A percentile compares a stretch with the other conserved stretches of the same genome.
phyloP scores from a whole-genome alignment of 1,140 invertebrate species.

The Drosophila pallidifrons region DNA sequence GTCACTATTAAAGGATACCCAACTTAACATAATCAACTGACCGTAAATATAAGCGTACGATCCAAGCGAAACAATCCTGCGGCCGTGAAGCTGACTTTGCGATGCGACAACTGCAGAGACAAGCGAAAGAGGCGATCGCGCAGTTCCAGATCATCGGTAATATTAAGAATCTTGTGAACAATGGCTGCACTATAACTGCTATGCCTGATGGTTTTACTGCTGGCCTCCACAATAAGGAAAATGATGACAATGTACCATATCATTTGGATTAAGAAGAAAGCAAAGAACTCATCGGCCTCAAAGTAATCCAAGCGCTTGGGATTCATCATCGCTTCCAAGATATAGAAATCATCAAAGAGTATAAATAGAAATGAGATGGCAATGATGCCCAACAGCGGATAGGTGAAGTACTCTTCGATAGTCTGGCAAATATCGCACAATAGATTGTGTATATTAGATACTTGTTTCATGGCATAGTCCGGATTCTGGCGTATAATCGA shows the following conservation, averaged over 20 bases:
- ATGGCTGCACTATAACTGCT: constrained; percentile 66
- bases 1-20: too few species aligned
- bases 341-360: constrained; percentile 81
- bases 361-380: constrained; percentile 81
- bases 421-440: constrained; percentile 80
- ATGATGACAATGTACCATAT: constrained; percentile 81
- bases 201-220: constrained; percentile 69
- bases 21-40: constrained; percentile 12
- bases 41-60: constrained; percentile 81
- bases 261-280: constrained; percentile 79
- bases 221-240: constrained; percentile 78
- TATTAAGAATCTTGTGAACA: constrained; percentile 80
- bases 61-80: constrained; percentile 80
- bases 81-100: constrained; percentile 74
- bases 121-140: constrained; percentile 72
- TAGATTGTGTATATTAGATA: constrained; percentile 80
- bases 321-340: constrained; percentile 73
- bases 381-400: constrained; percentile 77
- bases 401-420: constrained; percentile 82
- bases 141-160: constrained; percentile 73
- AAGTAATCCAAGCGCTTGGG: constrained; percentile 71
- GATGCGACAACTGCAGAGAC: constrained; percentile 74
- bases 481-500: constrained; percentile 80
- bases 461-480: constrained; percentile 71
- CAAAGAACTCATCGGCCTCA: constrained; percentile 79